These are phyloP conservation scores for Neolamprologus ventralis DNA, from an alignment of 2,113 vertebrate species.

Conservation along the genomic window DNA sequence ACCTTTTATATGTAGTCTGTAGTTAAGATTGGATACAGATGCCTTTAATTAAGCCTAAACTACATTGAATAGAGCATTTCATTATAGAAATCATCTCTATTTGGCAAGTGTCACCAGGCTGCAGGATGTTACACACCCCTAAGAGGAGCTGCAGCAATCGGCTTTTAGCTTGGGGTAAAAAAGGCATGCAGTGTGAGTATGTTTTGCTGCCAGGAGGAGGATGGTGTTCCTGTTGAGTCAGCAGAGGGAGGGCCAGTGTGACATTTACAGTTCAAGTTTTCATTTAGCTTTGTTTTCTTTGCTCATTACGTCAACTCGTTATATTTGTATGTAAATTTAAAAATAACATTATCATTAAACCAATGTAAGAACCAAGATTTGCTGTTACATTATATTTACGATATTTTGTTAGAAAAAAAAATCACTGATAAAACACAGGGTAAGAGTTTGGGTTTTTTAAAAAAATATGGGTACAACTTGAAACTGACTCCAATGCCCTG, in stretches of 20 bases:
- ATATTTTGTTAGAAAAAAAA: neutral
- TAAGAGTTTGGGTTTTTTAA: fast-evolving
- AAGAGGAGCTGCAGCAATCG: neutral
- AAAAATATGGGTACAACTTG: neutral
- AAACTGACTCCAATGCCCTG: neutral
- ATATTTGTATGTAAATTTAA: neutral
- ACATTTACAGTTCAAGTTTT: neutral
- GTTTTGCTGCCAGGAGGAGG: neutral
- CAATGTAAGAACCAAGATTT: neutral
- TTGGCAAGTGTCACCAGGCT: neutral
- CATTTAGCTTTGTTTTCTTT: neutral
- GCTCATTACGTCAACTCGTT: neutral
- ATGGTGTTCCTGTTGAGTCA: slow-evolving; percentile 6
- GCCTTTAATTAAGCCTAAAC: neutral
- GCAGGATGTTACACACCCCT: neutral
- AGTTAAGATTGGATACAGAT: neutral
- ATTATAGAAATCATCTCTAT: neutral
- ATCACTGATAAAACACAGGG: neutral
- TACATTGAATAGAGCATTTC: neutral
- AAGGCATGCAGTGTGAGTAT: neutral
- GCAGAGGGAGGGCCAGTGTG: neutral
- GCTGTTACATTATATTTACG: neutral
- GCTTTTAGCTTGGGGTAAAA: neutral
- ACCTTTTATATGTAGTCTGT: neutral
- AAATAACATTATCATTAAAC: neutral